Base-by-base conservation (phyloP, 2,797 vertebrate species). In the Buceros bicornis region DNA sequence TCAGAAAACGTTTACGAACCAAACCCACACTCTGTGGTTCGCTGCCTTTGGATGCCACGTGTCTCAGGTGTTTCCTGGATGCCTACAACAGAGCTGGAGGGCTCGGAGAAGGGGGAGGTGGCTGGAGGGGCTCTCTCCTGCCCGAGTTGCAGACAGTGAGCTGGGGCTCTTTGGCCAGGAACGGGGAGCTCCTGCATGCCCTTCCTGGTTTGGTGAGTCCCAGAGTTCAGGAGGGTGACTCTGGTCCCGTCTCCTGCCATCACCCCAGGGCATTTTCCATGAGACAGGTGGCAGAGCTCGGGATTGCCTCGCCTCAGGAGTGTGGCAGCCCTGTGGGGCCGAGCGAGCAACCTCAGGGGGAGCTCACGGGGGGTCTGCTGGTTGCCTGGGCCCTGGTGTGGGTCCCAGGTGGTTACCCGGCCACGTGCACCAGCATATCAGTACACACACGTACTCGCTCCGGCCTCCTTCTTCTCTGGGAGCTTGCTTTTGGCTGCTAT, bases 361-460 rank as follows among this genome's bases (percentile, higher is more conserved):
- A 1, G 2, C 18, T 67, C 54, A 5, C 35, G 16, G 45, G 20
- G 20, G 22, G 6, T 48, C 45, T 71, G n/a, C 33, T 51, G 25
- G 13, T 33, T 70, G 43, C 31, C 16, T 29, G 26, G 14, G n/a
- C 28, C 21, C 47, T 74, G 45, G 17, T 10, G 33, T 31, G 73
- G n/a, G 22, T 50, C 24, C 26, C 33, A 73, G 4, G 10, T 21
- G 13, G 33, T 73, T 73, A 13, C 29, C 31, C 26, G 53, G 40
- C 50, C 29, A 6, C 2, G 1, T 35, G 26, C 33, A 37, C 2
- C 3, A 2, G 10, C n/a, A 5, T 29, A 11, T 67, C 35, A 20
- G 22, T 67, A 2, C 6, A 25, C 3, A 16, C 45, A 19, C 0
- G 5, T 4, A 0, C 9, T 67, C 0, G 0, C 43, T 79, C 47